These are phyloP conservation scores for Poecilobothrus nobilitatus DNA, from an alignment of 2,888 invertebrate genomes.

Conservation along the genomic window DNA sequence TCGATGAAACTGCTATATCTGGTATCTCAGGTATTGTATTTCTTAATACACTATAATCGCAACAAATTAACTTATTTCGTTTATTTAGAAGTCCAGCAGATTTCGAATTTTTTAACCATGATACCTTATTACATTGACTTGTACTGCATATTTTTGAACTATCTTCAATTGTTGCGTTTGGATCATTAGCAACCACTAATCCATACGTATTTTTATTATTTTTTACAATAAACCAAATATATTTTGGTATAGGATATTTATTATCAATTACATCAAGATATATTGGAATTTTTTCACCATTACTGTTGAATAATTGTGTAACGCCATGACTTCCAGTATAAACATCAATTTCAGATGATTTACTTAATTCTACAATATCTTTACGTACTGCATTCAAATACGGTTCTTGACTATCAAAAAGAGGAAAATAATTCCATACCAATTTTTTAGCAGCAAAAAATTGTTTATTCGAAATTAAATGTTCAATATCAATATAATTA, in stretches of 20 bases:
- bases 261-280: conserved; percentile 26
- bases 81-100: neutral
- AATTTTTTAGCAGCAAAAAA: conserved; percentile 29
- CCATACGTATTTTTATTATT: conserved; percentile 24
- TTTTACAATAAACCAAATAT: conserved; percentile 31
- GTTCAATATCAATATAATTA: conserved; percentile 26
- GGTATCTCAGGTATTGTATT: neutral
- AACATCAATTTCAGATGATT: conserved; percentile 25
- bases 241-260: conserved; percentile 31
- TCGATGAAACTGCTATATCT: neutral
- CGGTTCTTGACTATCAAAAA: conserved; percentile 24
- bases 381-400: conserved; percentile 27
- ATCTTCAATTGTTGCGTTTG: conserved; percentile 20
- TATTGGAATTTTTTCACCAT: conserved; percentile 26
- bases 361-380: conserved; percentile 26
- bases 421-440: conserved; percentile 31
- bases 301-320: conserved; percentile 21
- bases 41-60: neutral
- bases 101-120: conserved; percentile 26
- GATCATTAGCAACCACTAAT: conserved; percentile 30
- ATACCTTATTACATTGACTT: conserved; percentile 28
- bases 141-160: conserved; percentile 23
- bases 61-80: neutral
- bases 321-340: conserved; percentile 31
- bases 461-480: conserved; percentile 28